Conservation (phyloP, 2,113 vertebrate genomes). For the Xenus cinereus region DNA sequence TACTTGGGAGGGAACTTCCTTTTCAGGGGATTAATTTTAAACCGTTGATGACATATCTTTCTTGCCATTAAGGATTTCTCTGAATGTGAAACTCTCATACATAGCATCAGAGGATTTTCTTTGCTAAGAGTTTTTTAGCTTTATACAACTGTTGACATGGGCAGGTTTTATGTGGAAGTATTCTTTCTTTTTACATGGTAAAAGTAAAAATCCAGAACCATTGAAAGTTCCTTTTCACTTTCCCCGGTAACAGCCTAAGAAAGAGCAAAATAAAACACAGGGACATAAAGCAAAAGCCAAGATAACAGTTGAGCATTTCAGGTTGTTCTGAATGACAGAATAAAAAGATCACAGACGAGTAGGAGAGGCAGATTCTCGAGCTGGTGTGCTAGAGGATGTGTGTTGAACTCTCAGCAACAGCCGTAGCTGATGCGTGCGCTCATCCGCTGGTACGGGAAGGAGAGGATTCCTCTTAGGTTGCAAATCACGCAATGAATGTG, state of each 20-base stretch:
- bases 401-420: neutral
- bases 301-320: neutral
- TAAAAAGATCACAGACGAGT: neutral
- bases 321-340: neutral
- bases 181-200: neutral
- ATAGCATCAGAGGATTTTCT: neutral
- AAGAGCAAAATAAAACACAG: neutral
- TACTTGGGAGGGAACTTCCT: neutral
- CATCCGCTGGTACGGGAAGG: neutral
- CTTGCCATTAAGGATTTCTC: neutral
- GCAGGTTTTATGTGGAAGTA: neutral
- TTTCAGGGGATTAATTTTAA: neutral
- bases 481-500: constrained; percentile 18
- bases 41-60: neutral
- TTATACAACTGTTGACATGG: rapidly evolving
- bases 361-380: neutral
- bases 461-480: constrained; percentile 41
- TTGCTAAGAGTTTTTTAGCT: neutral
- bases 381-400: neutral
- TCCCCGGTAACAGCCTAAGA: neutral
- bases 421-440: neutral
- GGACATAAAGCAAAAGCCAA: neutral
- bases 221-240: neutral
- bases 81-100: neutral
- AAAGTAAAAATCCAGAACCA: neutral